Evolutionary conservation across 23 tunicate genomes (phyloP), one percentile per base, ranked within the genome.

Genomic region (Aplidium turbinatum): DNA sequence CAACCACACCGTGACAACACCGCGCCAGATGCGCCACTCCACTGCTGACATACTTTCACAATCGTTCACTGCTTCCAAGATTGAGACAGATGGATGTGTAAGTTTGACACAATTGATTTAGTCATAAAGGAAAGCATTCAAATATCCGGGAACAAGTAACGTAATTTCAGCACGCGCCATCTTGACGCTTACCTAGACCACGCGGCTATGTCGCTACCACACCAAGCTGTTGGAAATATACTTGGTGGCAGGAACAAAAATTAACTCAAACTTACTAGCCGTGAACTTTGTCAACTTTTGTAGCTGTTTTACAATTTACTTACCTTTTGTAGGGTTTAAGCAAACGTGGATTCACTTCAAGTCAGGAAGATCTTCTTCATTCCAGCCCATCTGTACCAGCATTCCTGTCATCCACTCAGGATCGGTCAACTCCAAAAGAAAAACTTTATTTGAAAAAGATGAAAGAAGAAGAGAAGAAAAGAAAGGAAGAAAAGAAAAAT

Each of bases 401-500:
- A 45, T 47, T 21, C 2, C 38, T 64, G 13, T 47, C 83, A 16
- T 28, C 38, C 72, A 2, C 45, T 11, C 67, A 48, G 7, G 79
- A 73, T 6, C 29, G 40, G 25, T 73, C 80, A 30, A 79, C 79
- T 26, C 72, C 87, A 47, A 87, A 89, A 45, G 96, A 82, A 40
- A 77, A 72, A 46, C 16, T 72, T n/a, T 36, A 32, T 55, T 71
- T 52, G 58, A 73, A 83, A 33, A 87, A 74, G 31, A 48, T 23
- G 16, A 75, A 83, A 51, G 97, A 91, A 18, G 97, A 91, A 46
- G 80, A 79, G 63, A 91, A 84, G 53, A 61, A 81, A 23, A 86
- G 61, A 73, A 84, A 91, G 46, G 91, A 91, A 32, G 74, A 84
- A 70, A 77, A 77, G 38, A 65, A 73, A 69, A 60, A 34, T 36